Evolutionary conservation across 2,888 invertebrate genomes (phyloP).

Genomic region (Amaurobius ferox): DNA sequence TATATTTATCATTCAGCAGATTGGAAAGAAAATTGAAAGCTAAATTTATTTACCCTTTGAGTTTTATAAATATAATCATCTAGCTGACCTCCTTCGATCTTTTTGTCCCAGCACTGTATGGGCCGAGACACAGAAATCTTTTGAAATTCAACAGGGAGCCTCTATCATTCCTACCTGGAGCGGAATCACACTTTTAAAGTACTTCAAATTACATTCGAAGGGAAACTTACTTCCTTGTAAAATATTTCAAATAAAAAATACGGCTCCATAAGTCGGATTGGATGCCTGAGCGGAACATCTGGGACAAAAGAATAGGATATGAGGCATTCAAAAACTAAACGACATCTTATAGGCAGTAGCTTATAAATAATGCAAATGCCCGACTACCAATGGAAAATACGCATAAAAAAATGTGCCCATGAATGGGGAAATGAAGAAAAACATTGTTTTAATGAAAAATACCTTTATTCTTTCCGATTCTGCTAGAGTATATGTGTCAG

Average conservation of each 20-base stretch:
- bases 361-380: constrained; percentile 51
- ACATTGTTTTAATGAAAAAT: not conserved
- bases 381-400: not conserved
- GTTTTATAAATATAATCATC: too few relatives aligned
- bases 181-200: constrained; percentile 11
- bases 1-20: too few relatives aligned
- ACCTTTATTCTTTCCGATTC: not conserved
- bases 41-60: too few relatives aligned
- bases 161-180: not conserved
- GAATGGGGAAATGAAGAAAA: not conserved
- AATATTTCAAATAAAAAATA: constrained; percentile 3
- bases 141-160: not conserved
- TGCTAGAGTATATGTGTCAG: not conserved
- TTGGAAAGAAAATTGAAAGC: too few relatives aligned
- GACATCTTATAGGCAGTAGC: constrained; percentile 20
- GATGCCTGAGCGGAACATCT: constrained; percentile 32
- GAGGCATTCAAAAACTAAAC: constrained; percentile 30
- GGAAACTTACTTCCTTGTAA: constrained; percentile 22
- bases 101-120: too few relatives aligned
- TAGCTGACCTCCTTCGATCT: too few relatives aligned
- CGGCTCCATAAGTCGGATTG: constrained; percentile 14
- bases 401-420: not conserved
- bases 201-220: constrained; percentile 44
- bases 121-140: not conserved
- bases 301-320: constrained; percentile 40